A percentile compares a stretch with the other conserved stretches of the same genome.
phyloP scores from a whole-genome alignment of 2,113 vertebrate species.

The Psilopsiagon aymara region DNA sequence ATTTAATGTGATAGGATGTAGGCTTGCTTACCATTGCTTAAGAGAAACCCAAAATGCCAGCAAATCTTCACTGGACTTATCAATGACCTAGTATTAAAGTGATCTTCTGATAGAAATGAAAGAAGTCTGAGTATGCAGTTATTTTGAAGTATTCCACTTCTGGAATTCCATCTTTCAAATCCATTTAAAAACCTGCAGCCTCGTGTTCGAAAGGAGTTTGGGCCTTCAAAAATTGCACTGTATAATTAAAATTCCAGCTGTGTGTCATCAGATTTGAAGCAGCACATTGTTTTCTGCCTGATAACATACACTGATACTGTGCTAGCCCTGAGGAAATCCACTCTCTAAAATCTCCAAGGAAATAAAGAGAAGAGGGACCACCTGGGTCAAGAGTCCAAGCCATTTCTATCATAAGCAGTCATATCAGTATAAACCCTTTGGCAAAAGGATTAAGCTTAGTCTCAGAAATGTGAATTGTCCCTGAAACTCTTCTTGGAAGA shows the following conservation, averaged over 20 bases:
- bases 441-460: background rate
- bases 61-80: background rate
- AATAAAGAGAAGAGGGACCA: background rate
- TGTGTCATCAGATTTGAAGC: background rate
- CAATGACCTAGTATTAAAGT: background rate
- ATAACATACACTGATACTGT: background rate
- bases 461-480: background rate
- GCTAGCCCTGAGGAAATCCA: constrained; percentile 27
- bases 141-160: background rate
- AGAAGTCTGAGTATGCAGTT: background rate
- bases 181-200: background rate
- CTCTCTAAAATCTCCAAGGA: background rate
- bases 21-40: background rate
- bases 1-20: background rate
- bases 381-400: constrained; percentile 8
- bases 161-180: background rate
- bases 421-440: background rate
- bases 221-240: background rate
- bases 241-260: constrained; percentile 7
- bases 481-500: background rate
- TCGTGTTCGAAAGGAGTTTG: background rate
- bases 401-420: background rate
- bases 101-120: background rate
- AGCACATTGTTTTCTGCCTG: background rate
- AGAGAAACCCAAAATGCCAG: background rate